Evolutionary conservation across 2,113 vertebrate genomes (phyloP).

Genomic region (Cavia aperea): DNA sequence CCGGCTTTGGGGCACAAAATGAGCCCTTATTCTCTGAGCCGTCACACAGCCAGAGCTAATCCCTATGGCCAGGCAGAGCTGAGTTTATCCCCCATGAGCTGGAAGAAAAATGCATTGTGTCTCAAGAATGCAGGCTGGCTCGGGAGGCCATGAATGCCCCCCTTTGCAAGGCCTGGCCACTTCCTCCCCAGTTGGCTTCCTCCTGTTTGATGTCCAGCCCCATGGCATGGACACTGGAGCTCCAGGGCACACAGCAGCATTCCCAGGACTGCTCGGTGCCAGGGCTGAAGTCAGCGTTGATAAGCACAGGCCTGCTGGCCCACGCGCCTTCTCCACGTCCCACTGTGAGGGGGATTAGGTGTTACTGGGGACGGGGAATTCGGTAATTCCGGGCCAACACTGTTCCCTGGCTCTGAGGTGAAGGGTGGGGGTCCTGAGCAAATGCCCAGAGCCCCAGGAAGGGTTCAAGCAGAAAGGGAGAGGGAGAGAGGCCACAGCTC

Average conservation of each 20-base stretch:
- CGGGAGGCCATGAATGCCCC: background rate
- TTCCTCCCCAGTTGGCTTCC: background rate
- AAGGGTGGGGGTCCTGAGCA: background rate
- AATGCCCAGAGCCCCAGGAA: background rate
- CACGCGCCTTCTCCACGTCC: constrained; percentile 52
- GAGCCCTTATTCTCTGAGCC: constrained; percentile 30
- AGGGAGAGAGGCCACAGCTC: background rate
- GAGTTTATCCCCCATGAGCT: background rate
- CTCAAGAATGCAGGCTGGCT: constrained; percentile 22
- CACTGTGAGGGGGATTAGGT: constrained; percentile 14
- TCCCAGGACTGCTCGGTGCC: constrained; percentile 59
- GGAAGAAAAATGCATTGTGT: background rate
- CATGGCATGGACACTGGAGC: background rate
- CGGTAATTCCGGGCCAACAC: background rate
- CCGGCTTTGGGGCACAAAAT: background rate
- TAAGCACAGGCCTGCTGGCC: constrained; percentile 47
- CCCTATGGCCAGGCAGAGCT: background rate
- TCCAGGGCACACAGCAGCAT: constrained; percentile 48
- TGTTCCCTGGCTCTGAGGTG: background rate
- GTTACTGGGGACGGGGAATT: constrained; percentile 34
- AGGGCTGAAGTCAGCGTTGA: constrained; percentile 60
- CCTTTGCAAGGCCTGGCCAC: background rate
- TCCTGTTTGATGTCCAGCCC: constrained; percentile 36
- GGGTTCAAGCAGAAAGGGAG: background rate
- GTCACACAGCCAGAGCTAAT: background rate